A percentile compares a stretch with the other conserved stretches of the same genome.
phyloP scores from a whole-genome alignment of 2,888 invertebrate genomes.

The Platypus cylindrus region DNA sequence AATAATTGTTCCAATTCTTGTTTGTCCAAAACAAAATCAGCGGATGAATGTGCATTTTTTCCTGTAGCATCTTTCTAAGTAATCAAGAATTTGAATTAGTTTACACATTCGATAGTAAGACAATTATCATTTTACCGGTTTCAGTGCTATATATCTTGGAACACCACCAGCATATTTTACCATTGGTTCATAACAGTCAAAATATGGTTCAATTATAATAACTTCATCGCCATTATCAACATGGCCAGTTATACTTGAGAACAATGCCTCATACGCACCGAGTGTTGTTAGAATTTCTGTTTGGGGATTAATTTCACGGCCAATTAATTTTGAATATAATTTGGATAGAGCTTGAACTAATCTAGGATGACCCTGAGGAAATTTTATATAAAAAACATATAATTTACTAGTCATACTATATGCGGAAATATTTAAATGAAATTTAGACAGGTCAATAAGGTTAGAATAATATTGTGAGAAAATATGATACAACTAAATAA shows the following conservation, averaged over 20 bases:
- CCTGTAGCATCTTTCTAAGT: background rate
- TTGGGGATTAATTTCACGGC: slow-evolving; percentile 65
- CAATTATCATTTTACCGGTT: slow-evolving; percentile 36
- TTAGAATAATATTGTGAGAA: no score
- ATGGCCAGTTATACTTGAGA: slow-evolving; percentile 68
- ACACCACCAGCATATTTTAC: slow-evolving; percentile 76
- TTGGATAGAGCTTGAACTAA: slow-evolving; percentile 74
- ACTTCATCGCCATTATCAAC: slow-evolving; percentile 82
- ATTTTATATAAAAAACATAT: background rate
- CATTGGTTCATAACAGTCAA: slow-evolving; percentile 97
- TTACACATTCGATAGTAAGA: background rate
- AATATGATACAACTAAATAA: no score
- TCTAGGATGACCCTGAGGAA: slow-evolving; percentile 75
- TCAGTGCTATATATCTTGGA: slow-evolving; percentile 76
- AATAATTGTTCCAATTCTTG: slow-evolving; percentile 69
- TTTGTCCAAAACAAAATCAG: slow-evolving; percentile 82
- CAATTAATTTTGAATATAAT: slow-evolving; percentile 69
- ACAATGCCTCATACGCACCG: slow-evolving; percentile 93
- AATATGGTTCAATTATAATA: slow-evolving; percentile 95
- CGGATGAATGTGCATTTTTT: slow-evolving; percentile 44
- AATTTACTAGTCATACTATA: no score
- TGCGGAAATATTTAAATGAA: no score
- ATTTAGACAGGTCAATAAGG: no score
- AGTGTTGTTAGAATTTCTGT: slow-evolving; percentile 79
- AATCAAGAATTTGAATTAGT: slow-evolving; percentile 1